Conservation (phyloP, 2,888 invertebrate genomes). For the Molanna angustata region DNA sequence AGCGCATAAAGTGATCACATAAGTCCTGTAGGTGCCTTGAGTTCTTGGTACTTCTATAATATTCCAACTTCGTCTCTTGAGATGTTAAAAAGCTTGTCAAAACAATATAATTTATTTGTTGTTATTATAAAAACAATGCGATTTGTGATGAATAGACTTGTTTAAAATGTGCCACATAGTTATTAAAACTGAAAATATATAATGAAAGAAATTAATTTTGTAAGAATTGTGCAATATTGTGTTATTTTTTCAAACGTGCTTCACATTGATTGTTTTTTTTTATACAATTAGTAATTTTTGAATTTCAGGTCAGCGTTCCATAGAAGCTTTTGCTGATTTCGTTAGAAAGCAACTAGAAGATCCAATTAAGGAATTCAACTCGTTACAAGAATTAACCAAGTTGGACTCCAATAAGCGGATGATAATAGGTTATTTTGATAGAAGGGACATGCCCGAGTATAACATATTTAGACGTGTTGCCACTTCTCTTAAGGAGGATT, state of each 20-base stretch:
- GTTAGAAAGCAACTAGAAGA: conserved; percentile 86
- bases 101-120: no score
- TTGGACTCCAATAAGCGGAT: conserved; percentile 80
- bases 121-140: no score
- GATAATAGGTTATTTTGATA: conserved; percentile 88
- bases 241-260: not conserved
- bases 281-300: conserved; percentile 24
- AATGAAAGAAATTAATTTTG: no score
- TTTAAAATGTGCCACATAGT: no score
- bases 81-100: no score
- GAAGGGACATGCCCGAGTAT: conserved; percentile 77
- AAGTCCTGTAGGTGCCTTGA: no score
- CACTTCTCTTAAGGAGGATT: conserved; percentile 90
- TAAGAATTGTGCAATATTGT: no score
- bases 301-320: conserved; percentile 73
- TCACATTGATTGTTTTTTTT: not conserved
- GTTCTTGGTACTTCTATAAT: no score
- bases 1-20: no score
- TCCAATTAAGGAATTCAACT: conserved; percentile 75
- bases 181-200: no score
- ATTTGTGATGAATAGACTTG: no score
- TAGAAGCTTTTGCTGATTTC: conserved; percentile 86
- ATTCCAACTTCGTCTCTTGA: no score
- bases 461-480: conserved; percentile 78
- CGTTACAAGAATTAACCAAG: conserved; percentile 68